These are phyloP conservation scores for Pinctada fucata DNA, from an alignment of 2,888 invertebrate species.

Conservation along the genomic window DNA sequence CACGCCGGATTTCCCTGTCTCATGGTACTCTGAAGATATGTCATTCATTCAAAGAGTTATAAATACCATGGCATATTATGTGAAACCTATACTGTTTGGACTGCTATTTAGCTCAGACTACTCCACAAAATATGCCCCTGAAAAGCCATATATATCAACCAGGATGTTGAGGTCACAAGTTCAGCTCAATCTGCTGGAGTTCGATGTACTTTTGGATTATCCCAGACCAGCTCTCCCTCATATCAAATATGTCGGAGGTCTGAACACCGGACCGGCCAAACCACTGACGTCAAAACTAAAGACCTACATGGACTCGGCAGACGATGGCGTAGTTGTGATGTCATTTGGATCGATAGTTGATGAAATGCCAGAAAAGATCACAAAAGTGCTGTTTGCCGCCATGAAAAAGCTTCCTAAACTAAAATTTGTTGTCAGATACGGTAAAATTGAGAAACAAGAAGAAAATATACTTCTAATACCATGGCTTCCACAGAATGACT, in stretches of 20 bases:
- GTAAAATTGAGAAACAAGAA: not conserved
- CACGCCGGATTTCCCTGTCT: not conserved
- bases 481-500: slow-evolving; percentile 52
- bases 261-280: slow-evolving; percentile 35
- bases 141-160: slow-evolving; percentile 14
- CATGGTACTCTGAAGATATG: not conserved
- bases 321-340: slow-evolving; percentile 43
- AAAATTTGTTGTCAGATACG: slow-evolving; percentile 9
- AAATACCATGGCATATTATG: not conserved
- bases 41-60: slow-evolving; percentile 8
- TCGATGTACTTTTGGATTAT: slow-evolving; percentile 41
- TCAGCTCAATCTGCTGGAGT: slow-evolving; percentile 39
- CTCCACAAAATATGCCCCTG: slow-evolving; percentile 10
- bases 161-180: slow-evolving; percentile 27
- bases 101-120: not conserved
- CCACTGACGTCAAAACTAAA: slow-evolving; percentile 30
- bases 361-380: slow-evolving; percentile 31
- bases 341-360: slow-evolving; percentile 42
- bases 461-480: slow-evolving; percentile 21
- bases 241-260: slow-evolving; percentile 39
- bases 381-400: slow-evolving; percentile 33
- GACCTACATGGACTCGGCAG: slow-evolving; percentile 33
- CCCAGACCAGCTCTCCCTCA: slow-evolving; percentile 40
- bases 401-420: slow-evolving; percentile 27
- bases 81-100: not conserved